Percentiles rank a stretch among this genome's conserved stretches.
Conservation (phyloP, 2,797 vertebrate genomes). For the Rallus crepitans region DNA sequence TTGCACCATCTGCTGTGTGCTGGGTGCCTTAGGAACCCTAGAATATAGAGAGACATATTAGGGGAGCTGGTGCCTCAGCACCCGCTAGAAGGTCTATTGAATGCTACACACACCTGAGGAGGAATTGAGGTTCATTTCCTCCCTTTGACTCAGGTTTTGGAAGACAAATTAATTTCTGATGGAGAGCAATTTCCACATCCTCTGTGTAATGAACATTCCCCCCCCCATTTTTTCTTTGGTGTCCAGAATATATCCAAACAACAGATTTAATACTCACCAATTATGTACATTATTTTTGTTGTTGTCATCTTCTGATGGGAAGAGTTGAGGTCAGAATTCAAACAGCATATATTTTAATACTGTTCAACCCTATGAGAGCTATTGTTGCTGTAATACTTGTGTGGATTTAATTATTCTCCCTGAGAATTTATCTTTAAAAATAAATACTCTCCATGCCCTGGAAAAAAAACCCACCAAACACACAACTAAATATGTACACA, state of each 20-base stretch:
- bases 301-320: neutral
- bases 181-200: neutral
- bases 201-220: neutral
- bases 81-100: neutral
- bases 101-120: neutral
- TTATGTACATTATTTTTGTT: neutral
- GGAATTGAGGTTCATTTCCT: neutral
- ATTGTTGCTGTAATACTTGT: neutral
- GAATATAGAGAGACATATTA: rapidly evolving
- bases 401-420: neutral
- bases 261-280: neutral
- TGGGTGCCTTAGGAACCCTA: neutral
- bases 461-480: neutral
- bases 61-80: neutral
- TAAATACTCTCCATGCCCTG: neutral
- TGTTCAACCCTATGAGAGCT: neutral
- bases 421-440: conserved; percentile 1
- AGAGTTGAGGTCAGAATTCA: neutral
- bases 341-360: neutral
- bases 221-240: neutral
- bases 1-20: rapidly evolving
- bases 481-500: neutral
- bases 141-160: neutral
- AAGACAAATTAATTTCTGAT: neutral
- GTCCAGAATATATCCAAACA: neutral